Evolutionary conservation across 2,797 vertebrate species (phyloP).

Genomic region (Sciurus vulgaris): DNA sequence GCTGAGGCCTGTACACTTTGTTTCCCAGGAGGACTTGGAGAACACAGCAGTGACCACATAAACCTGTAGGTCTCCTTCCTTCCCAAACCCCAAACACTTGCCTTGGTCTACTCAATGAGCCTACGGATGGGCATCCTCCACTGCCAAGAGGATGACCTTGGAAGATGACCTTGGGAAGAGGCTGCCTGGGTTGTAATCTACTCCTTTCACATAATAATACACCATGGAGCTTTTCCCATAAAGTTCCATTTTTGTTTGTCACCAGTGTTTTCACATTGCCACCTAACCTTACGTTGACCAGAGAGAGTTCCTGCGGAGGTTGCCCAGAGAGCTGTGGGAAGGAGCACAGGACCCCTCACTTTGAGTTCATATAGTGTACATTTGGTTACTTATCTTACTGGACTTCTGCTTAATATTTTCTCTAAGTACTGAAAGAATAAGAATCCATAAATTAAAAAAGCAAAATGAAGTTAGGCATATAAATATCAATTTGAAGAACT

Average conservation of each 20-base stretch:
- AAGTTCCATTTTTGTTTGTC: background rate
- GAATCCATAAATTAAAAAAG: background rate
- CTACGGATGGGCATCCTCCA: background rate
- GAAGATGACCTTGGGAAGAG: background rate
- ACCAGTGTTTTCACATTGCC: background rate
- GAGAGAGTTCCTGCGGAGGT: background rate
- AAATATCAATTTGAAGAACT: constrained; percentile 6
- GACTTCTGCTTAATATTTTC: background rate
- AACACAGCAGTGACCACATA: background rate
- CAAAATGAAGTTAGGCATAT: background rate
- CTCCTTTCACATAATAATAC: background rate
- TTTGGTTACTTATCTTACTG: background rate
- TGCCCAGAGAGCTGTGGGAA: background rate
- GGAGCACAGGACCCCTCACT: background rate
- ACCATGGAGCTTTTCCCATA: background rate
- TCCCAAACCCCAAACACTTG: background rate
- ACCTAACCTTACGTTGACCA: background rate
- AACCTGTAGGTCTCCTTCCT: background rate
- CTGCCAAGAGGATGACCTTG: background rate
- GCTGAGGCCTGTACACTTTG: background rate
- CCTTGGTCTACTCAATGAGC: too few species aligned
- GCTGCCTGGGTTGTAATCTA: background rate
- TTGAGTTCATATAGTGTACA: background rate
- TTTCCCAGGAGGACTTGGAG: background rate
- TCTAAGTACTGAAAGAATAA: background rate